Base-by-base conservation (phyloP, 2,113 vertebrate genomes). In the Oreamnos americanus region DNA sequence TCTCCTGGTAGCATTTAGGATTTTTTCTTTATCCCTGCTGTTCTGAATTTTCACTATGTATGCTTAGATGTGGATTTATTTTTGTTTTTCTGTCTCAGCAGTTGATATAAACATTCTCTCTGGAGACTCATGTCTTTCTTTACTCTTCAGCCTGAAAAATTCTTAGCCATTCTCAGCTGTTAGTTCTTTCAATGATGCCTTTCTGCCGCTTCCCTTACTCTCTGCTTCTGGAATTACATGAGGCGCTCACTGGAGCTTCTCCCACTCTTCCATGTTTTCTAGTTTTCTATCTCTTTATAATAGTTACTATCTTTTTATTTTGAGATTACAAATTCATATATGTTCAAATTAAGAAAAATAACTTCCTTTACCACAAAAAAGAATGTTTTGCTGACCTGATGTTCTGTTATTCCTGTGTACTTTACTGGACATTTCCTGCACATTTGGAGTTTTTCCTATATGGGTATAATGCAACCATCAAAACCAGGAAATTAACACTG, bases 1-100 rank as follows among this genome's bases (percentile, higher is more conserved):
- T 84, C 55, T 94, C 87, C 57, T 96, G 83, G 83, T 79, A 84
- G 76, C 67, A 85, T 89, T 95, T 91, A 96, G 91, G 55, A 84
- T 91, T 95, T 94, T 94, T 83, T 81, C 83, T 36, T 97, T 96
- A 91, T 85, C 62, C 74, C 71, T 49, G 74, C 57, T 84, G 62
- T 62, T 96, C 88, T 94, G 92, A 96, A 88, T 92, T 85, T 97
- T 60, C 45, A 60, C 74, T 49, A 21, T 33, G 74, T 60, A 47
- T 82, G 26, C 88, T 91, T 87, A 58, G 79, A 87, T 90, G 74
- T 92, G 36, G 71, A 90, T 92, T 82, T 96, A 94, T 67, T 96
- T 95, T 92, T 94, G 60, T 86, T 97, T 93, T 95, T 67, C 25
- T 90, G n/a, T 84, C 78, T 96, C 45, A 15, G 74, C 62, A 94